These are phyloP conservation scores for Rhabdomys pumilio DNA, from an alignment of 2,797 vertebrate species.

Conservation along the genomic window DNA sequence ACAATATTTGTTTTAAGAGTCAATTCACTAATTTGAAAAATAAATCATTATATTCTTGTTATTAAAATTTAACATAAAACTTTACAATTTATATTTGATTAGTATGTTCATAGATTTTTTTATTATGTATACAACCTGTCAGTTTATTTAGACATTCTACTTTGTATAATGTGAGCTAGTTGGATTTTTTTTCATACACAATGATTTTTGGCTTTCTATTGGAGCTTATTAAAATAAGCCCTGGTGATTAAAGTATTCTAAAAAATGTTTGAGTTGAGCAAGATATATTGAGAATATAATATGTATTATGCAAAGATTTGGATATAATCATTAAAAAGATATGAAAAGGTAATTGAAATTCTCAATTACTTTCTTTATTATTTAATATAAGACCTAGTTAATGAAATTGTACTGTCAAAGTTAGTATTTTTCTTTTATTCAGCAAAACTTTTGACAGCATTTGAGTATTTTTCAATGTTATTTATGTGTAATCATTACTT, in stretches of 20 bases:
- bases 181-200: background rate
- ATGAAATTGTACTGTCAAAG: background rate
- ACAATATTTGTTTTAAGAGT: slow-evolving; percentile 39
- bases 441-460: background rate
- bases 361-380: background rate
- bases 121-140: background rate
- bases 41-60: background rate
- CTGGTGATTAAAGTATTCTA: background rate
- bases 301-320: background rate
- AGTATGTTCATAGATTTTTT: background rate
- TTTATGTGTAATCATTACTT: background rate
- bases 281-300: background rate
- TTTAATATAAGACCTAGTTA: background rate
- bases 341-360: background rate
- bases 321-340: background rate
- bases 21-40: slow-evolving; percentile 31
- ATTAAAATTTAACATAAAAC: background rate
- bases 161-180: background rate
- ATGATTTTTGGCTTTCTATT: background rate
- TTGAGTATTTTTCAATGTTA: background rate
- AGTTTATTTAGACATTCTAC: background rate
- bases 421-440: background rate
- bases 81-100: background rate
- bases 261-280: background rate
- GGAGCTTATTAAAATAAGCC: background rate